These are phyloP conservation scores for Ceuthmochares aereus DNA, from an alignment of 2,113 vertebrate genomes.

Conservation along the genomic window DNA sequence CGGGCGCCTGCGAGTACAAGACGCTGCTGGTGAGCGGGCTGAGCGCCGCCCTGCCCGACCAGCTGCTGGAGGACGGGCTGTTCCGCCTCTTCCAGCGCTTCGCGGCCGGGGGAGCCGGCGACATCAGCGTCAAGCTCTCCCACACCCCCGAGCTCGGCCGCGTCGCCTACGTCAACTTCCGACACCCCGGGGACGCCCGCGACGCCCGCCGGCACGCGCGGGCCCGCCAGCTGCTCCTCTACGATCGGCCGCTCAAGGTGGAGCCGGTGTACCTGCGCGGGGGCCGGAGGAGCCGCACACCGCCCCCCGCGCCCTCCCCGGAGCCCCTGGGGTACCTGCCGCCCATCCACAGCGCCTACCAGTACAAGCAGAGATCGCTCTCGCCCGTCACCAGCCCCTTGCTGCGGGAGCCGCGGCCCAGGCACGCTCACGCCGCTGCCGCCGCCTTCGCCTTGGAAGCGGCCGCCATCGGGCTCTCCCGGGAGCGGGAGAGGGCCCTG, in stretches of 20 bases:
- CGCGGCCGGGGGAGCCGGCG: slow-evolving; percentile 78
- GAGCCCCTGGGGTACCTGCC: slow-evolving; percentile 84
- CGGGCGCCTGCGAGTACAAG: slow-evolving; percentile 87
- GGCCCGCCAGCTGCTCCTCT: slow-evolving; percentile 87
- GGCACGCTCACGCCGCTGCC: slow-evolving; percentile 76
- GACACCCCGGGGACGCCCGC: slow-evolving; percentile 93
- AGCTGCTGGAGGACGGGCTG: slow-evolving; percentile 94
- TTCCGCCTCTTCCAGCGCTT: slow-evolving; percentile 98
- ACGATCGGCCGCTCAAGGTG: slow-evolving; percentile 91
- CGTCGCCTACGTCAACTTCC: slow-evolving; percentile 95
- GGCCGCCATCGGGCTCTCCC: slow-evolving; percentile 82
- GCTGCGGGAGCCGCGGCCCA: slow-evolving; percentile 82
- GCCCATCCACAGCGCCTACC: slow-evolving; percentile 84
- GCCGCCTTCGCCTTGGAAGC: slow-evolving; percentile 84
- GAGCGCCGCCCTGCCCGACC: slow-evolving; percentile 91
- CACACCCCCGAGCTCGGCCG: slow-evolving; percentile 95
- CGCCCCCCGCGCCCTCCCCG: slow-evolving; percentile 80
- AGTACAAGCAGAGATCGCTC: slow-evolving; percentile 89
- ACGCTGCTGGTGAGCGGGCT: slow-evolving; percentile 95
- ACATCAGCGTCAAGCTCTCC: slow-evolving; percentile 94
- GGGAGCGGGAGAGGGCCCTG: slow-evolving; percentile 87
- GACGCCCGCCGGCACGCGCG: slow-evolving; percentile 91
- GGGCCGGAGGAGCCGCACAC: slow-evolving; percentile 74
- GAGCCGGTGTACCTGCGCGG: slow-evolving; percentile 91
- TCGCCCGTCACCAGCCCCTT: slow-evolving; percentile 86